A percentile compares a stretch with the other conserved stretches of the same genome.
These are phyloP conservation scores for Montipora foliosa DNA, from an alignment of 64 coral and sea anemone genomes.

Conservation along the genomic window DNA sequence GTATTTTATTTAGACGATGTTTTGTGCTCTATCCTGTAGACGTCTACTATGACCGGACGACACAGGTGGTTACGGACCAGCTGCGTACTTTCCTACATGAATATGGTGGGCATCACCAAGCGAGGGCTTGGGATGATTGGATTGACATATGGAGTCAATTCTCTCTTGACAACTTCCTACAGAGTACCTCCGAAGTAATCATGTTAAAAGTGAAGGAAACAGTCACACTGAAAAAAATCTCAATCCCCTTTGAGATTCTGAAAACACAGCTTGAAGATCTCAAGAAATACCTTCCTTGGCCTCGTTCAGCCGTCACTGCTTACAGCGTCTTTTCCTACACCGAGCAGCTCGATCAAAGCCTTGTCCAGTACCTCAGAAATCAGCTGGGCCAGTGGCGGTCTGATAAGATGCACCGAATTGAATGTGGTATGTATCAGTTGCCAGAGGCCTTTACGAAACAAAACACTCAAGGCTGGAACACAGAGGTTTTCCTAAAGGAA, in stretches of 20 bases:
- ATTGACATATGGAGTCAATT: constrained; percentile 65
- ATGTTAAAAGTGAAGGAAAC: constrained; percentile 13
- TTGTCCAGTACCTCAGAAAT: constrained; percentile 53
- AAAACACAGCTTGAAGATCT: constrained; percentile 9
- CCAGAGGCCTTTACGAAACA: constrained; percentile 28
- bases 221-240: background rate
- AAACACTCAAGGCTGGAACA: background rate
- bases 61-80: constrained; percentile 38
- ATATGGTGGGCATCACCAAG: background rate
- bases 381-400: constrained; percentile 57
- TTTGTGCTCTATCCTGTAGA: too few species aligned
- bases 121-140: constrained; percentile 10
- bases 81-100: background rate
- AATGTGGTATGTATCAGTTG: constrained; percentile 43
- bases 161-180: constrained; percentile 40
- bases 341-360: constrained; percentile 42
- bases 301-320: constrained; percentile 33
- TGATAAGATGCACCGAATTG: constrained; percentile 33
- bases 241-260: background rate
- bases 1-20: too few species aligned
- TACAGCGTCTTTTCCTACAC: constrained; percentile 46
- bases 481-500: background rate
- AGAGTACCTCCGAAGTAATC: constrained; percentile 44
- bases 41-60: background rate
- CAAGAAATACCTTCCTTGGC: constrained; percentile 50